Evolutionary conservation across 1,140 invertebrate genomes (phyloP), one percentile per base, ranked within the genome.

Genomic region (Aphelenchoides avenae): DNA sequence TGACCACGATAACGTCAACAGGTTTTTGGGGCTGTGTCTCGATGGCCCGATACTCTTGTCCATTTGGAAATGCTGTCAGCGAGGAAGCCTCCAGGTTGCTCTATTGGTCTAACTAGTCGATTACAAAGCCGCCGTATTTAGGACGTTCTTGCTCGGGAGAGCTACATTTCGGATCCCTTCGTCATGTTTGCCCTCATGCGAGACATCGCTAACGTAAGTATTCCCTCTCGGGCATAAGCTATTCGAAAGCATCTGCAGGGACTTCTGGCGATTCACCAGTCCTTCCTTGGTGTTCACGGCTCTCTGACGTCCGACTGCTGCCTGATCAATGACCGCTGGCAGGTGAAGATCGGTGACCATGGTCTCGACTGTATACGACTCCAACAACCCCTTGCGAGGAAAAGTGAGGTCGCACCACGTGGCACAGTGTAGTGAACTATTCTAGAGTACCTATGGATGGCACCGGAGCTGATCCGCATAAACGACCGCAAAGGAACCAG

Each of bases 121-220:
- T 93, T 94, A 71, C 89, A 91, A 82, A 93, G 94, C 81, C 89
- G 3, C 47, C 37, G 59, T 43, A 79, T 77, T 78, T 79, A 70
- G 80, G 89, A 93, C 77, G 87, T 94, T 18, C 82, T 95, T n/a
- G 83, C 88, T 60, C 87, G 89, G 77, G 88, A 90, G 71, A 88
- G 91, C 78, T 90, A 93, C 70, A 89, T 90, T 77, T 83, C 92
- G 59, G 91, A 95, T 80, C 91, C 89, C 88, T 89, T 89, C 24
- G 93, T 93, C 79, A 86, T 90, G 58, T 81, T 91, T 39, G 91
- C 89, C 24, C 79, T 95, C 46, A 83, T 95, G 1, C 91, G 89
- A 5, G 90, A 94, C 82, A 82, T 94, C 52, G 88, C 91, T 29
- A 81, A 87, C 79, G 87, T 87, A 80, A 82, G 26, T 6, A 22